Evolutionary conservation across 1,140 invertebrate genomes (phyloP).

Genomic region (Dendrolimus kikuchii): DNA sequence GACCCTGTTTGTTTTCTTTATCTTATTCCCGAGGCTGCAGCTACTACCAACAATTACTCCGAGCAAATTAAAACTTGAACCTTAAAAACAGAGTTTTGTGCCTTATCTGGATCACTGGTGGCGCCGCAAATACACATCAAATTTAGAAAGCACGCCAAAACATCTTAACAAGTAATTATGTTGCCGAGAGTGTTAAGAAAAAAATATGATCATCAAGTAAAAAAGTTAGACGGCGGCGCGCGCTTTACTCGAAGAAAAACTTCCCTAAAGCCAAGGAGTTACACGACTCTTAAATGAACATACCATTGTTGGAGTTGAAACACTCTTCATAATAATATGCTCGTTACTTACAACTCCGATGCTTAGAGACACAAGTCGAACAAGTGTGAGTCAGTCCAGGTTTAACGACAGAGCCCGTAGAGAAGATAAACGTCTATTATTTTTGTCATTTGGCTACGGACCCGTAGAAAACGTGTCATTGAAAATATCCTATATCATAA

Average conservation of each 20-base stretch:
- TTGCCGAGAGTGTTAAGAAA: too few species aligned
- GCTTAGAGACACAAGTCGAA: too few species aligned
- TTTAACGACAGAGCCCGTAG: too few species aligned
- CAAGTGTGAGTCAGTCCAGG: too few species aligned
- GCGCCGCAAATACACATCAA: too few species aligned
- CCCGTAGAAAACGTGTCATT: too few species aligned
- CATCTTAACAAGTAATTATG: too few species aligned
- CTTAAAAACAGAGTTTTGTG: slow-evolving; percentile 30
- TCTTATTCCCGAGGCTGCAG: slow-evolving; percentile 29
- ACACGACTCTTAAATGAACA: slow-evolving; percentile 34
- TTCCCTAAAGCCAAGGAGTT: slow-evolving; percentile 17
- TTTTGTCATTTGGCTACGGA: too few species aligned
- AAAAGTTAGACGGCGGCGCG: slow-evolving; percentile 10
- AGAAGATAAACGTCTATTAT: too few species aligned
- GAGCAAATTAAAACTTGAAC: slow-evolving; percentile 37
- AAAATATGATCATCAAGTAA: slow-evolving; percentile 3
- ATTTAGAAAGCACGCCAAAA: too few species aligned
- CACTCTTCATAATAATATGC: slow-evolving; percentile 10
- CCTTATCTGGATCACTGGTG: slow-evolving; percentile 20
- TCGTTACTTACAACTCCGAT: too few species aligned
- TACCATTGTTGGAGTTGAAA: slow-evolving; percentile 21
- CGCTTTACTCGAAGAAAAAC: slow-evolving; percentile 19
- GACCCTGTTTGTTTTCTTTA: slow-evolving; percentile 45
- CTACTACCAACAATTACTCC: slow-evolving; percentile 39
- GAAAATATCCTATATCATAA: too few species aligned